These are phyloP conservation scores for Euplexia lucipara DNA, from an alignment of 2,888 invertebrate genomes.

Conservation along the genomic window DNA sequence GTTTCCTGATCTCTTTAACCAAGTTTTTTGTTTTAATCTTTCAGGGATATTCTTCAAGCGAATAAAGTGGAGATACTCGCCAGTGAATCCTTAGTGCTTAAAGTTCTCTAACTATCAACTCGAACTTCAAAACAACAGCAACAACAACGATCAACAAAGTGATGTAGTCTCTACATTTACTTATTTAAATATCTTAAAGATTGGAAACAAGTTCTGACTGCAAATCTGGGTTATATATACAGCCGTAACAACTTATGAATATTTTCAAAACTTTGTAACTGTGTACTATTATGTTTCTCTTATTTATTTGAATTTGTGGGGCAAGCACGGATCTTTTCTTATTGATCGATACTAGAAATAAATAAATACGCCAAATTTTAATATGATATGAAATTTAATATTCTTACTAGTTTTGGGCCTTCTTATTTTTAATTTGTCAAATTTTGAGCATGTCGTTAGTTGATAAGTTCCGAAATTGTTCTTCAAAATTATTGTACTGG, in stretches of 20 bases:
- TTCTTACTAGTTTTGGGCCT: too few relatives aligned
- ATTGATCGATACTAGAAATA: too few relatives aligned
- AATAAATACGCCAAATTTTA: too few relatives aligned
- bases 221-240: slow-evolving; percentile 23
- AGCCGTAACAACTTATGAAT: slow-evolving; percentile 32
- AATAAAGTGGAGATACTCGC: slow-evolving; percentile 75
- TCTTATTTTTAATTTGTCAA: too few relatives aligned
- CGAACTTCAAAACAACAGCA: slow-evolving; percentile 39
- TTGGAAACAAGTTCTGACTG: slow-evolving; percentile 8
- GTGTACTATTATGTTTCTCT: slow-evolving; percentile 3
- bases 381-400: too few relatives aligned
- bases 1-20: slow-evolving; percentile 30
- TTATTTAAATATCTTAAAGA: slow-evolving; percentile 41
- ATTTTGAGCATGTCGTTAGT: too few relatives aligned
- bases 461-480: too few relatives aligned
- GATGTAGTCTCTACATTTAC: slow-evolving; percentile 31
- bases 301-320: neutral
- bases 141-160: too few relatives aligned
- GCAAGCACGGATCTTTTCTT: too few relatives aligned
- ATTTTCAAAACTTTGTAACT: slow-evolving; percentile 34
- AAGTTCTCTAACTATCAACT: slow-evolving; percentile 66
- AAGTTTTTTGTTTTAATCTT: slow-evolving; percentile 65
- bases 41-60: slow-evolving; percentile 80
- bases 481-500: too few relatives aligned
- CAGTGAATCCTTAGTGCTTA: slow-evolving; percentile 84